Conservation (phyloP, 2,113 vertebrate genomes). For the Sander lucioperca region DNA sequence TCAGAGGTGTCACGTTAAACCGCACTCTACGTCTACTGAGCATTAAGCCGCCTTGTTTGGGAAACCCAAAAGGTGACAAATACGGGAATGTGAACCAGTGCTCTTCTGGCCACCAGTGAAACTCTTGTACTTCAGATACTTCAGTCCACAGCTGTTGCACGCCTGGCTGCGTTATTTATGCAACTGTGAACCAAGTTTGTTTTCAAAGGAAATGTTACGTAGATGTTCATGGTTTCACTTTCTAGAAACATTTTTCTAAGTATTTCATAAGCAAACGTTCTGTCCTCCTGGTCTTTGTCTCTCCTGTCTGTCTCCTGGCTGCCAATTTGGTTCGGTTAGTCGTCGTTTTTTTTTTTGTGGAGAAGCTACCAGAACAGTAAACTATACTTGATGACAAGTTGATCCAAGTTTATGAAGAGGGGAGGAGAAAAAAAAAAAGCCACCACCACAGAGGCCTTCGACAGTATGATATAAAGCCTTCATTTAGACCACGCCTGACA, state of each 20-base stretch:
- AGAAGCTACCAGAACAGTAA: neutral
- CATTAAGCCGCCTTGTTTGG: neutral
- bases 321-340: too few species aligned
- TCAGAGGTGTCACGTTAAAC: neutral
- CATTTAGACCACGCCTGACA: slow-evolving; percentile 56
- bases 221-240: neutral
- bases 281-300: too few species aligned
- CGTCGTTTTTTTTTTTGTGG: too few species aligned
- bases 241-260: neutral
- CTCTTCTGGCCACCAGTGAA: neutral
- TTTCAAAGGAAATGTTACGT: neutral
- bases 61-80: neutral
- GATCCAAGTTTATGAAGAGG: neutral
- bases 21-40: neutral
- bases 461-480: slow-evolving; percentile 59
- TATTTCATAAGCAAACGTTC: neutral
- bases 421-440: too few species aligned
- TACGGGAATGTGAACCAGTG: neutral
- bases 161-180: slow-evolving; percentile 5
- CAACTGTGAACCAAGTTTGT: neutral
- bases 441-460: slow-evolving; percentile 35
- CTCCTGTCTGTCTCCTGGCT: too few species aligned
- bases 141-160: neutral
- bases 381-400: neutral
- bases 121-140: neutral